Conservation (phyloP, 2,888 invertebrate genomes). For the Thelaira solivaga region DNA sequence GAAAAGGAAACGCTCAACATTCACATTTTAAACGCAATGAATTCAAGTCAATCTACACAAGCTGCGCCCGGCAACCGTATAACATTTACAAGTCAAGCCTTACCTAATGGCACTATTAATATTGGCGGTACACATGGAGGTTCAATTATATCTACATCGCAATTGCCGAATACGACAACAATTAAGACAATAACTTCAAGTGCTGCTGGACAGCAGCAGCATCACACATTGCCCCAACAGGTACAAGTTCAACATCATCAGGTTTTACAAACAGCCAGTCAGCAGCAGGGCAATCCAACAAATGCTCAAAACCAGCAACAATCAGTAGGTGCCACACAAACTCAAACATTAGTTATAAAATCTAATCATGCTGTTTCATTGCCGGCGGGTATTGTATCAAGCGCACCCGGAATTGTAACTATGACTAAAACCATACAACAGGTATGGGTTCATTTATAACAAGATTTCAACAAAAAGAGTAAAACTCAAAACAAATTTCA, state of each 20-base stretch:
- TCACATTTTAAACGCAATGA: constrained; percentile 67
- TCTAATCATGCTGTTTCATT: constrained; percentile 79
- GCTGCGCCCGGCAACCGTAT: constrained; percentile 79
- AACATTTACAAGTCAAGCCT: constrained; percentile 81
- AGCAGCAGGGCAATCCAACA: constrained; percentile 64
- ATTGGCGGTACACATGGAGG: constrained; percentile 77
- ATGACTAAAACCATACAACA: constrained; percentile 80
- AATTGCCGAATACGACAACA: constrained; percentile 78
- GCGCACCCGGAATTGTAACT: constrained; percentile 82
- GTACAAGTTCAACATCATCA: constrained; percentile 68
- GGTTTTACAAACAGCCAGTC: constrained; percentile 61
- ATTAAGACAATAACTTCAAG: constrained; percentile 75
- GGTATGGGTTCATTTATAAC: constrained; percentile 68
- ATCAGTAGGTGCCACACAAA: constrained; percentile 77
- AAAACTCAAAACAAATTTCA: constrained; percentile 14
- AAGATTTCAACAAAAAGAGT: constrained; percentile 25
- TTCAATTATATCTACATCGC: constrained; percentile 77
- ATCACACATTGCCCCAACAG: constrained; percentile 71
- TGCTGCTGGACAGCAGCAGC: constrained; percentile 69
- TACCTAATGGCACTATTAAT: constrained; percentile 85
- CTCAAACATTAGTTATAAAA: constrained; percentile 78
- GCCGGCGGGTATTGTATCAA: constrained; percentile 78
- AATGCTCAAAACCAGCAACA: constrained; percentile 67
- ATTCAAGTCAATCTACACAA: constrained; percentile 73
- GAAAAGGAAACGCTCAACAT: neutral